phyloP scores from a whole-genome alignment of 2,888 invertebrate genomes.

The Exocentrus adspersus region DNA sequence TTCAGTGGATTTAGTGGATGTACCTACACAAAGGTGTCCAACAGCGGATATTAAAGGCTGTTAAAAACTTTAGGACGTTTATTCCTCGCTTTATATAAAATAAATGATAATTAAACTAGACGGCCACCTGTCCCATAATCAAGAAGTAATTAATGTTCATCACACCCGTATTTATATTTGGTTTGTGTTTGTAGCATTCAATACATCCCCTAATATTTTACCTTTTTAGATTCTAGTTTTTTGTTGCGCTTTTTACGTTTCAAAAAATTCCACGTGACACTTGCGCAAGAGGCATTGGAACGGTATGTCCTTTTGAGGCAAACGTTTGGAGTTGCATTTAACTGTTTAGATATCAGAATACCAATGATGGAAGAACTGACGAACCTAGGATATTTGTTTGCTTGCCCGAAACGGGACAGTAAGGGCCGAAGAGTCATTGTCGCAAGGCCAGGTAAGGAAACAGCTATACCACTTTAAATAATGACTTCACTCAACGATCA shows the following conservation, averaged over 20 bases:
- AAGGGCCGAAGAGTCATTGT: slow-evolving; percentile 80
- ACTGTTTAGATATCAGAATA: slow-evolving; percentile 76
- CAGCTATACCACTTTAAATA: background rate
- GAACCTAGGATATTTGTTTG: slow-evolving; percentile 79
- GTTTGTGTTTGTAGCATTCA: too few relatives aligned
- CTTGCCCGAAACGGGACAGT: slow-evolving; percentile 79
- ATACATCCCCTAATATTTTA: too few relatives aligned
- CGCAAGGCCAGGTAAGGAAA: slow-evolving; percentile 75
- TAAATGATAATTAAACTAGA: too few relatives aligned
- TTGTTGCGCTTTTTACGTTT: slow-evolving; percentile 80
- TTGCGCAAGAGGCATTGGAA: slow-evolving; percentile 81
- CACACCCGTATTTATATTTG: too few relatives aligned
- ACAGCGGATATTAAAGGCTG: too few relatives aligned
- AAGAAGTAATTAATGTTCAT: too few relatives aligned
- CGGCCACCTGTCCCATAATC: too few relatives aligned
- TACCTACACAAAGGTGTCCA: too few relatives aligned
- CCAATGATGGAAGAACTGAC: slow-evolving; percentile 78
- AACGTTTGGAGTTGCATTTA: slow-evolving; percentile 80
- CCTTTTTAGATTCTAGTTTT: slow-evolving; percentile 74
- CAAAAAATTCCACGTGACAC: slow-evolving; percentile 83
- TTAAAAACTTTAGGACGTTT: too few relatives aligned
- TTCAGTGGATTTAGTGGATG: too few relatives aligned
- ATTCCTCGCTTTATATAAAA: too few relatives aligned
- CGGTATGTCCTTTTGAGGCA: slow-evolving; percentile 81
- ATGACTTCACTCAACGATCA: too few relatives aligned